Base-by-base conservation (phyloP, 2,888 invertebrate species). In the Agonopterix heracliana region DNA sequence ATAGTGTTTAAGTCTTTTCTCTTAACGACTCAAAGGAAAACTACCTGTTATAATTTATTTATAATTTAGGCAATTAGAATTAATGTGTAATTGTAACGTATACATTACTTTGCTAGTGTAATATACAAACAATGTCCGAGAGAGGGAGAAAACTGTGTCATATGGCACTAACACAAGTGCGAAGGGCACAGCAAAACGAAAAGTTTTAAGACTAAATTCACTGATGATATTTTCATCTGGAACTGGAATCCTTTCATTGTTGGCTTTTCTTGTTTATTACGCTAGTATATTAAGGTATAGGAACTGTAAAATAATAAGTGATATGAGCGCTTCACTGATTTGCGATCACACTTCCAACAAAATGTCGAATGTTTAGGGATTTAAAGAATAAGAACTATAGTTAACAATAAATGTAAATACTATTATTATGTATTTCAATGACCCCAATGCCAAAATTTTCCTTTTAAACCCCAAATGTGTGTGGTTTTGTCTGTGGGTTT, bases 391-490 rank as follows among this genome's bases (percentile, higher is more conserved):
- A 50, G 45, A 47, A 50, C 35, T 45, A 36, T 57, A 58, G 53
- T 44, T 63, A 57, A 60, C 51, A 73, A 68, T 72, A 81, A 80
- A 79, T 81, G 80, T 81, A 81, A 73, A 81, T 80, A 79, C 61
- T 49, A 60, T 53, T 52, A 41, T 8, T 41, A 3, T 41, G 17
- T 46, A 11, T 40, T 46, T 46, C 14, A 10, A 12, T 17, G 38
- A 9, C 2, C 35, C 38, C 38, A 38, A 38, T 5, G 7, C 38
- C 38, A 38, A 26, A 5, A 38, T 38, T 38, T n/a, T n/a, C 38
- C 9, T 38, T 38, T 38, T 38, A 9, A n/a, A n/a, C 4, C 38
- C 38, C 3, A 9, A 3, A 3, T 36, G 9, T 36, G n/a, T 38
- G 38, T n/a, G 10, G n/a, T 10, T n/a, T 10, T 38, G 10, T 36